Percentiles rank a stretch among this genome's conserved stretches.
phyloP scores from a whole-genome alignment of 2,888 invertebrate genomes.

The Lamellibrachia columna region DNA sequence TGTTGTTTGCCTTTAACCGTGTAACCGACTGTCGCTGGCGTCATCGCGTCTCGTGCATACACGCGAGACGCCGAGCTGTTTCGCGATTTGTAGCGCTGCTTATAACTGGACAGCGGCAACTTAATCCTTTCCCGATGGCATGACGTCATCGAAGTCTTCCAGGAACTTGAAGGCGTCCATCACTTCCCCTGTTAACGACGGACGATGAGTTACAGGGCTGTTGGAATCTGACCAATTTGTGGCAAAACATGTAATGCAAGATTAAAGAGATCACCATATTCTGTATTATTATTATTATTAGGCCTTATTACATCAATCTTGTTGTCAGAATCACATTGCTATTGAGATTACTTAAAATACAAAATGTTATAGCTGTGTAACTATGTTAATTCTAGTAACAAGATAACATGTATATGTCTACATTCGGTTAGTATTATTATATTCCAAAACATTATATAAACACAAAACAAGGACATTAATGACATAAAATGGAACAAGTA shows the following conservation, averaged over 20 bases:
- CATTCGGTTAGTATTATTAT: too few species aligned
- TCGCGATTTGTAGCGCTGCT: too few species aligned
- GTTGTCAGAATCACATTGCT: too few species aligned
- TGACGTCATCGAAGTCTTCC: background rate
- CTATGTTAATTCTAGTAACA: background rate
- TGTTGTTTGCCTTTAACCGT: too few species aligned
- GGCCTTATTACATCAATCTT: background rate
- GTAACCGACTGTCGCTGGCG: too few species aligned
- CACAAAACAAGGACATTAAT: too few species aligned
- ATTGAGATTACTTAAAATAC: too few species aligned
- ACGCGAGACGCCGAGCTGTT: too few species aligned
- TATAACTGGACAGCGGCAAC: background rate
- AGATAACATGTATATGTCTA: too few species aligned
- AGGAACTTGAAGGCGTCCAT: slow-evolving; percentile 3
- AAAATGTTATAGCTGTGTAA: background rate
- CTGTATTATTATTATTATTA: background rate
- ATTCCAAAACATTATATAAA: too few species aligned
- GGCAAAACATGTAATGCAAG: background rate
- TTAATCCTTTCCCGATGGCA: background rate
- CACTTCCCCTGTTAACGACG: background rate
- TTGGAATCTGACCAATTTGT: background rate
- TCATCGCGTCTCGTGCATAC: too few species aligned
- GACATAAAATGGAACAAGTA: too few species aligned
- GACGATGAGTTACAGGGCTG: background rate
- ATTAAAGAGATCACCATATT: background rate